Percentiles rank a stretch among this genome's conserved stretches.
Conservation (phyloP, 2,113 vertebrate species). For the Henicopernis longicauda region DNA sequence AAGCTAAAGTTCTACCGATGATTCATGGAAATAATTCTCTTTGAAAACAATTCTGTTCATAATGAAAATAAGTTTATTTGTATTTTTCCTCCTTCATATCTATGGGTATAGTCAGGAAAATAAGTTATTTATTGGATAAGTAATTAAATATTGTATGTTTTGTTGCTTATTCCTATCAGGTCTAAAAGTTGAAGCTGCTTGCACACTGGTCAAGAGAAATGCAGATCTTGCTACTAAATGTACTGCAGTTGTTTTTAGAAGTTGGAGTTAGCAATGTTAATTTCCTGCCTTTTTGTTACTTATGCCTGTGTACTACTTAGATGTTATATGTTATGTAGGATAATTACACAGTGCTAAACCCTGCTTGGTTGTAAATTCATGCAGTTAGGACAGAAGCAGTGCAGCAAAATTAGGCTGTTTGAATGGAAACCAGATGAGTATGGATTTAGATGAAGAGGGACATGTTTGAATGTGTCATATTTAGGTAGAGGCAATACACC, state of each 20-base stretch:
- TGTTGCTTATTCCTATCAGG: background rate
- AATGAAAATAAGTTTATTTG: background rate
- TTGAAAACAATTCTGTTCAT: background rate
- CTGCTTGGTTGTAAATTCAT: background rate
- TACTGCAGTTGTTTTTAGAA: background rate
- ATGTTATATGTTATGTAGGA: background rate
- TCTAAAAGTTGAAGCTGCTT: background rate
- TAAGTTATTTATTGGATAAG: background rate
- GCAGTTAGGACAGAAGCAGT: background rate
- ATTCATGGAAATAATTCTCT: background rate
- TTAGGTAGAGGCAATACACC: background rate
- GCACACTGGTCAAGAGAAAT: background rate
- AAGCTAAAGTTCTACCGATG: background rate
- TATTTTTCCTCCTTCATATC: background rate
- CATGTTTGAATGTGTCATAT: background rate
- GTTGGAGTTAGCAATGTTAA: background rate
- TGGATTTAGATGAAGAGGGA: background rate
- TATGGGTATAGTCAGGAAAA: background rate
- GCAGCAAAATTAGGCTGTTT: background rate
- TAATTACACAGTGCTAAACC: background rate
- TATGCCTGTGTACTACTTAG: background rate
- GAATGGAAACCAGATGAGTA: background rate
- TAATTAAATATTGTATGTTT: background rate
- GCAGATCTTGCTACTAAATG: background rate
- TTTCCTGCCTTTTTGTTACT: background rate